Evolutionary conservation across 2,888 invertebrate species (phyloP), one percentile per base, ranked within the genome.

Genomic region (Diarsia mendica): DNA sequence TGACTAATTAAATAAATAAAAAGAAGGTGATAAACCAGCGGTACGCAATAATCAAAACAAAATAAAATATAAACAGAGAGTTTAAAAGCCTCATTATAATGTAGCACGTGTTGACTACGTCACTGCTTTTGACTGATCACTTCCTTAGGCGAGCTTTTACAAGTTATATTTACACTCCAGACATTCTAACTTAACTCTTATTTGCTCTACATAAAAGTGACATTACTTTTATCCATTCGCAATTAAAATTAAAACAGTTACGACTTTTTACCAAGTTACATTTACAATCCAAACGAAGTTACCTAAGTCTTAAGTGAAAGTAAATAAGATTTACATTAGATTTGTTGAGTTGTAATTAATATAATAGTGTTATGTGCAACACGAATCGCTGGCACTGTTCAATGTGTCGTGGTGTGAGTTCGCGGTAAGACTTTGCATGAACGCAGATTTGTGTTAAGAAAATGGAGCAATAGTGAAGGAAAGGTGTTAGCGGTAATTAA

Each of bases 51-150:
- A 80, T 82, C 82, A 82, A 82, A 89, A 89, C 82, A 86, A 86
- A 86, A 80, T 82, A 86, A 79, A 84, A 79, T 84, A 86, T 83
- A 83, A 83, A 85, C 79, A 87, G 77, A 86, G 85, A 88, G 85
- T 89, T 89, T 85, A 88, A 90, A 89, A 89, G 85, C 86, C 89
- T 91, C 90, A 92, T 94, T 93, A 91, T 89, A 89, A 94, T 92
- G 92, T 90, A 90, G 89, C 86, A 88, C 90, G 90, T 92, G 92
- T 93, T 91, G 89, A 92, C 91, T 90, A 87, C 88, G 92, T 92
- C 90, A 86, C 86, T 88, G 80, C 82, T 75, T 82, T 85, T 94
- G 94, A 94, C 88, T 90, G 92, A 94, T 94, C 86, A 89, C 90
- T 94, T 94, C 94, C 94, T 91, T 76, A 33, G 82, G 80, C 79